Percentiles rank a stretch among this genome's conserved stretches.
phyloP scores from a whole-genome alignment of 2,113 vertebrate species.

The Chitala chitala region DNA sequence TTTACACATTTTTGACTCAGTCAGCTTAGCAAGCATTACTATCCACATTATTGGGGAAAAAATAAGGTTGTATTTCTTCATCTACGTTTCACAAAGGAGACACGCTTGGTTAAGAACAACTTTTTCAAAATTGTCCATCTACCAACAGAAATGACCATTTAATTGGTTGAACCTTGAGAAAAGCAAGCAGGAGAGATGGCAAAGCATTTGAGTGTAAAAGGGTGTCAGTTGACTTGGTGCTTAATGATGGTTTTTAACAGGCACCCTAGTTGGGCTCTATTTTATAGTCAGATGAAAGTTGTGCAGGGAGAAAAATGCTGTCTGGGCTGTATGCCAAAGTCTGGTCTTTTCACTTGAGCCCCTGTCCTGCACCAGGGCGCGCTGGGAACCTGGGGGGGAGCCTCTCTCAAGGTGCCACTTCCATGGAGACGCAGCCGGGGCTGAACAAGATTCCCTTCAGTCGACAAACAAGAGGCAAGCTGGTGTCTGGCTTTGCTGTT shows the following conservation, averaged over 20 bases:
- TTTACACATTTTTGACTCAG: background rate
- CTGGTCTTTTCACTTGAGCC: constrained; percentile 81
- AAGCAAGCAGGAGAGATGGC: constrained; percentile 20
- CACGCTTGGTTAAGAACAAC: constrained; percentile 32
- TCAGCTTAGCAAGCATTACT: constrained; percentile 39
- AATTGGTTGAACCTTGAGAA: constrained; percentile 35
- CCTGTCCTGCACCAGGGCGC: constrained; percentile 72
- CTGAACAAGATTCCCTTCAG: constrained; percentile 87
- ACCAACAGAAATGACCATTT: constrained; percentile 48
- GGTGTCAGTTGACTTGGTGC: constrained; percentile 54
- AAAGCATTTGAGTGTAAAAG: constrained; percentile 38
- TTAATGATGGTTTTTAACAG: constrained; percentile 77
- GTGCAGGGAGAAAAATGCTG: constrained; percentile 61
- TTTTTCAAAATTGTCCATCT: constrained; percentile 45
- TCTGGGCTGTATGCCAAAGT: constrained; percentile 84
- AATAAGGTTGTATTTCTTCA: constrained; percentile 41
- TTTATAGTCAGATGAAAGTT: constrained; percentile 85
- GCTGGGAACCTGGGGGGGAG: constrained; percentile 70
- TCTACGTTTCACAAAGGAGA: constrained; percentile 57
- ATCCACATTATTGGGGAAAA: constrained; percentile 42
- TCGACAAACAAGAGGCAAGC: constrained; percentile 66
- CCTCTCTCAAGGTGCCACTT: constrained; percentile 73
- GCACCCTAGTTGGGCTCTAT: constrained; percentile 64
- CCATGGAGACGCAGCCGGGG: constrained; percentile 89
- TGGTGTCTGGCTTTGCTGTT: constrained; percentile 69